Evolutionary conservation across 2,888 invertebrate genomes (phyloP).

Genomic region (Philhelius pedissequus): DNA sequence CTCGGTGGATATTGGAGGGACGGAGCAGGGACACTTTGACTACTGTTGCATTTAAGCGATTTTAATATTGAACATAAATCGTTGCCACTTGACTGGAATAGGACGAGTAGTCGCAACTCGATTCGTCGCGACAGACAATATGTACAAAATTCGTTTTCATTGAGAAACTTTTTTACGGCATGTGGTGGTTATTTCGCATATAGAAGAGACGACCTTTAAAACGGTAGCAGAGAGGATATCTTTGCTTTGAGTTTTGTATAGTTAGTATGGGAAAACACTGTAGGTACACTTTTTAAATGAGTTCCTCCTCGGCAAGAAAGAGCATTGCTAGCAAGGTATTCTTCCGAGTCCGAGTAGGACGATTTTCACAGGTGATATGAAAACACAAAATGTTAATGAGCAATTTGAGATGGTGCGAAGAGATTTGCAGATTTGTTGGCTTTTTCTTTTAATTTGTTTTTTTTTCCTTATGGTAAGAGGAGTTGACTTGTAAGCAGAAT

Average conservation of each 20-base stretch:
- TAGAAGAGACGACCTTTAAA: conserved; percentile 51
- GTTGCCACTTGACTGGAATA: conserved; percentile 66
- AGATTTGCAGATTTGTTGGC: conserved; percentile 73
- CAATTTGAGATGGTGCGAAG: conserved; percentile 80
- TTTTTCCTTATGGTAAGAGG: background rate
- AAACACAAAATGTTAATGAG: conserved; percentile 80
- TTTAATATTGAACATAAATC: conserved; percentile 71
- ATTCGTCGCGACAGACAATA: conserved; percentile 42
- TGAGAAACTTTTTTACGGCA: conserved; percentile 50
- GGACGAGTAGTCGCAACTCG: conserved; percentile 53
- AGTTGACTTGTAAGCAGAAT: background rate
- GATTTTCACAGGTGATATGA: conserved; percentile 79
- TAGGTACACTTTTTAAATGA: background rate
- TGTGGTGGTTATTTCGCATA: background rate
- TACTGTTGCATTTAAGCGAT: conserved; percentile 69
- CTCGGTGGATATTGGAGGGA: background rate
- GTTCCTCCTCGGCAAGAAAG: background rate
- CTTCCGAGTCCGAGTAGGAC: conserved; percentile 25
- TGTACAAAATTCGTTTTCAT: conserved; percentile 62
- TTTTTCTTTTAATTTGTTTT: conserved; percentile 24
- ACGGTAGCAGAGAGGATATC: conserved; percentile 47
- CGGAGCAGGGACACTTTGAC: conserved; percentile 38
- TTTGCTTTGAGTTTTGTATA: background rate
- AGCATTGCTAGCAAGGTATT: conserved; percentile 14
- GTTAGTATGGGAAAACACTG: conserved; percentile 51